These are phyloP conservation scores for Neolamprologus cancellatus DNA, from an alignment of 2,113 vertebrate species.

Conservation along the genomic window DNA sequence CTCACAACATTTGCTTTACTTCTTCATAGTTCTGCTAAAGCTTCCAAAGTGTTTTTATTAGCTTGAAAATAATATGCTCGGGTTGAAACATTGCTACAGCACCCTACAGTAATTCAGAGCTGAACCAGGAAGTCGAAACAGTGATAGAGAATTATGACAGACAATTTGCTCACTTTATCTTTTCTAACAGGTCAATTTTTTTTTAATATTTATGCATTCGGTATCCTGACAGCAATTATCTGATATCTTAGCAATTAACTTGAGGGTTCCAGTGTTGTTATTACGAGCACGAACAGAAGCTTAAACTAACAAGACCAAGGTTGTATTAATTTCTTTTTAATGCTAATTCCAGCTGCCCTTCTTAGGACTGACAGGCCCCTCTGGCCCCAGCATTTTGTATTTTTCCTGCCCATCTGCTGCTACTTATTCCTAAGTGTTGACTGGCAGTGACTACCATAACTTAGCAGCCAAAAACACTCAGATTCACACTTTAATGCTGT, in stretches of 20 bases:
- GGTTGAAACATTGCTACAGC: neutral
- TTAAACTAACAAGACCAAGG: neutral
- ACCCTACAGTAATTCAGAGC: neutral
- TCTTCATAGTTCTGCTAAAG: neutral
- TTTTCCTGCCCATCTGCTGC: slow-evolving; percentile 34
- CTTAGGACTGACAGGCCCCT: neutral
- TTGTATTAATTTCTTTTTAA: neutral
- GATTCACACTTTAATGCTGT: neutral
- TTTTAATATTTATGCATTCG: neutral
- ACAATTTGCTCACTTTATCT: neutral
- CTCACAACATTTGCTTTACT: neutral
- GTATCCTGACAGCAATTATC: neutral
- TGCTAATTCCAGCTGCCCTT: neutral
- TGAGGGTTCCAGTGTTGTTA: neutral
- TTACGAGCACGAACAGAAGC: neutral
- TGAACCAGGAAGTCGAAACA: neutral
- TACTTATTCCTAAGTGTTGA: slow-evolving; percentile 26
- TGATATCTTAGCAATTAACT: neutral
- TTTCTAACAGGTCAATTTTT: neutral
- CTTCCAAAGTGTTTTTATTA: neutral
- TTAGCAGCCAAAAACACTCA: slow-evolving; percentile 1
- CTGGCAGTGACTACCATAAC: neutral
- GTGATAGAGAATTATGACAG: neutral
- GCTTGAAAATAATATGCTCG: neutral
- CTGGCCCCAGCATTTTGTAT: neutral